phyloP scores from a whole-genome alignment of 2,797 vertebrate genomes.

The Trichosurus vulpecula region DNA sequence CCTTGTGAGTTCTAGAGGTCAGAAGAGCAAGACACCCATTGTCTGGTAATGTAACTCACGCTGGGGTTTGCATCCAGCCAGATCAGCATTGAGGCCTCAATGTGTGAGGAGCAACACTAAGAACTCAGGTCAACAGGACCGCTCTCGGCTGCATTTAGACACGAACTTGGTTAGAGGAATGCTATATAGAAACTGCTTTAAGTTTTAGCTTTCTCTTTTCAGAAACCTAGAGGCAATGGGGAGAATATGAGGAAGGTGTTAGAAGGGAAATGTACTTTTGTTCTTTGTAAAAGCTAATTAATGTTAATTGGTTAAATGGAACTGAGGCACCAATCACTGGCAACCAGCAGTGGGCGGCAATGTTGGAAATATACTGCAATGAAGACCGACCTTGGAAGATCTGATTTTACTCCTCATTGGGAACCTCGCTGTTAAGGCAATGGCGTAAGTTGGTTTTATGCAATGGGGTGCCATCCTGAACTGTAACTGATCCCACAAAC shows the following conservation, averaged over 20 bases:
- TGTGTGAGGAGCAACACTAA: neutral
- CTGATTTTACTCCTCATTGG: neutral
- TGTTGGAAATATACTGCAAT: neutral
- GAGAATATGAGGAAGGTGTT: neutral
- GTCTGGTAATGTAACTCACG: neutral
- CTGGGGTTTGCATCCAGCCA: neutral
- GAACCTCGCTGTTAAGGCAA: neutral
- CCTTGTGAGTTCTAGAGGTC: neutral
- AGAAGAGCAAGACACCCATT: neutral
- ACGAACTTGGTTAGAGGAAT: neutral
- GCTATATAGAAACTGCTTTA: neutral
- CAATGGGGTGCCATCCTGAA: neutral
- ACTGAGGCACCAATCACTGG: neutral
- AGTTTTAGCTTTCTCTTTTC: neutral
- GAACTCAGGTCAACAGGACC: neutral
- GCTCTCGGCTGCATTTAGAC: neutral
- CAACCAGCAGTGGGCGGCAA: neutral
- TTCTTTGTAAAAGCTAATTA: neutral
- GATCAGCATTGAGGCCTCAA: neutral
- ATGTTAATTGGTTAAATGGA: neutral
- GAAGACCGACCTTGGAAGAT: neutral
- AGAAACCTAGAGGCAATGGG: neutral
- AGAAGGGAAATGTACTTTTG: neutral
- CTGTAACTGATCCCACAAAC: neutral
- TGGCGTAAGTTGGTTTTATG: neutral